phyloP scores from a whole-genome alignment of 2,888 invertebrate species.

The Griposia aprilina region DNA sequence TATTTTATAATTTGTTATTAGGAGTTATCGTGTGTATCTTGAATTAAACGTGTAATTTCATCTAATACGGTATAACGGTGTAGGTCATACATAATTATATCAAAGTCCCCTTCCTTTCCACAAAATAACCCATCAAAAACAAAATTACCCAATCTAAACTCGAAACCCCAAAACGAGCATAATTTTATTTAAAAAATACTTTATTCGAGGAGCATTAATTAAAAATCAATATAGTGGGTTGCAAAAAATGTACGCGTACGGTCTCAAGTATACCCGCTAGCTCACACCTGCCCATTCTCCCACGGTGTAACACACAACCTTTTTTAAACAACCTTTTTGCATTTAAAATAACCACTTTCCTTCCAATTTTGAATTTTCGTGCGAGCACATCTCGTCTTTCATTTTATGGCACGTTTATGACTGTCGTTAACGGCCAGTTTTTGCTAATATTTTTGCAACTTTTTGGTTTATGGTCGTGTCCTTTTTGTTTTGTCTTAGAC shows the following conservation, averaged over 20 bases:
- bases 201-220: slow-evolving; percentile 78
- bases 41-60: too few species aligned
- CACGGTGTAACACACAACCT: slow-evolving; percentile 84
- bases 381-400: slow-evolving; percentile 74
- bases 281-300: slow-evolving; percentile 87
- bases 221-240: slow-evolving; percentile 83
- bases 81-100: slow-evolving; percentile 12
- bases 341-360: slow-evolving; percentile 87
- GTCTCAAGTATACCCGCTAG: slow-evolving; percentile 74
- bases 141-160: slow-evolving; percentile 60
- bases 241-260: slow-evolving; percentile 74
- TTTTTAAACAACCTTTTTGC: slow-evolving; percentile 79
- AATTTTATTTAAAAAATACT: slow-evolving; percentile 59
- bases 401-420: slow-evolving; percentile 73
- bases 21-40: too few species aligned
- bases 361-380: slow-evolving; percentile 86
- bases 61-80: too few species aligned
- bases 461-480: slow-evolving; percentile 20
- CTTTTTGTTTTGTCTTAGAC: not conserved
- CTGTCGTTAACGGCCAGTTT: slow-evolving; percentile 58
- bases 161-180: slow-evolving; percentile 53
- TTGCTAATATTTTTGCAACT: slow-evolving; percentile 48
- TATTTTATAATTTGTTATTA: too few species aligned
- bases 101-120: slow-evolving; percentile 12
- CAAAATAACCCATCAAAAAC: slow-evolving; percentile 57